Conservation (phyloP, 2,888 invertebrate species). For the Rotaria sp. region DNA sequence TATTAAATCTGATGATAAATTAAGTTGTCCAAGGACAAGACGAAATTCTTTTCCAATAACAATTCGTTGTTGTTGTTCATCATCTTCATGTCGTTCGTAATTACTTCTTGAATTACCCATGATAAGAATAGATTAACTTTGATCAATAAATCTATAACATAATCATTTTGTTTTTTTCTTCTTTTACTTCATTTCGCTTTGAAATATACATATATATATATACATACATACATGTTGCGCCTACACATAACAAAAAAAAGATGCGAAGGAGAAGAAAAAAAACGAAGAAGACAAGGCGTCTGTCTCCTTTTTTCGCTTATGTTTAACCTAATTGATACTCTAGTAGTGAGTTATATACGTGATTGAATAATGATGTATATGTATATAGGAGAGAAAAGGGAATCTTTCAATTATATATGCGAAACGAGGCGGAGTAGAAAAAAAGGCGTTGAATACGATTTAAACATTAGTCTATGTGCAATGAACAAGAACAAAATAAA, state of each 20-base stretch:
- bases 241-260: not conserved
- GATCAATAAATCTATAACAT: not conserved
- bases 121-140: not conserved
- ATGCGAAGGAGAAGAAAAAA: not conserved
- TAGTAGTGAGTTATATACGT: not conserved
- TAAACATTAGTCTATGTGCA: not conserved
- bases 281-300: constrained; percentile 4
- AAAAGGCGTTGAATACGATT: not conserved
- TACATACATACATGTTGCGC: not conserved
- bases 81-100: not conserved
- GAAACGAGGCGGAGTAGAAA: not conserved
- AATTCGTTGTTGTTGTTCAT: constrained; percentile 1
- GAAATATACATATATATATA: too few relatives aligned
- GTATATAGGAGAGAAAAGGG: not conserved
- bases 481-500: not conserved
- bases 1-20: not conserved
- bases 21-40: not conserved
- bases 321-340: not conserved
- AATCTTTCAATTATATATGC: not conserved
- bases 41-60: not conserved
- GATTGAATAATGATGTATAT: constrained; percentile 2
- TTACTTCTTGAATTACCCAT: constrained; percentile 12
- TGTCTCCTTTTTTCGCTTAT: not conserved
- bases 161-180: not conserved
- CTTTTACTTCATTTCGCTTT: too few relatives aligned